Base-by-base conservation (phyloP, 2,888 invertebrate genomes). In the Tetropium fuscum region DNA sequence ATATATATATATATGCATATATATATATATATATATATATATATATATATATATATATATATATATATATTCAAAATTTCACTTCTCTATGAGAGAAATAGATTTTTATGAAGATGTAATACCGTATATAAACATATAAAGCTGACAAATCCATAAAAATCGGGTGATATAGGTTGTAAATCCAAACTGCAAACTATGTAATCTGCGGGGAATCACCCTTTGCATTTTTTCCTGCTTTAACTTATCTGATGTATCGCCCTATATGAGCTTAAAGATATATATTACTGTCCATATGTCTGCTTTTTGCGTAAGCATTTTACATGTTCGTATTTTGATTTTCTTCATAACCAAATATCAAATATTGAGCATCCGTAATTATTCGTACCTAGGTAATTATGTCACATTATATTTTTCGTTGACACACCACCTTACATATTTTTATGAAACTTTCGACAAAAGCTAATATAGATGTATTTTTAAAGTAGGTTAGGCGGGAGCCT, bases 151-250 rank as follows among this genome's bases (percentile, higher is more conserved):
- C 79, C 78, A 73, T 74, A 79, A 77, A 77, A 74, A 75, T 71
- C 69, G 70, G 55, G 63, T 70, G 70, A 62, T 67, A 67, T 74
- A 71, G 75, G 74, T 75, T 78, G 78, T 78, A 80, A 80, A 81
- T 80, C 81, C 80, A 74, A 68, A 78, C 72, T 73, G 80, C 78
- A 81, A 80, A 80, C 81, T 77, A 69, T 74, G 77, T 77, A 80
- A 78, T 78, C 78, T 78, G 75, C 70, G 70, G 73, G 66, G 73
- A 64, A 72, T 68, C 74, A 74, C 75, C 71, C 74, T 74, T 75
- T 72, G 43, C 70, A 54, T 44, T 48, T 48, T 51, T 51, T 44
- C 60, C 60, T 53, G 27, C 71, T 65, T 68, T 64, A 65, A 54
- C 51, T 43, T 62, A 54, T 65, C 59, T 53, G 57, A 49, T 40